These are phyloP conservation scores for Lethocerus indicus DNA, from an alignment of 1,140 invertebrate species.

Conservation along the genomic window DNA sequence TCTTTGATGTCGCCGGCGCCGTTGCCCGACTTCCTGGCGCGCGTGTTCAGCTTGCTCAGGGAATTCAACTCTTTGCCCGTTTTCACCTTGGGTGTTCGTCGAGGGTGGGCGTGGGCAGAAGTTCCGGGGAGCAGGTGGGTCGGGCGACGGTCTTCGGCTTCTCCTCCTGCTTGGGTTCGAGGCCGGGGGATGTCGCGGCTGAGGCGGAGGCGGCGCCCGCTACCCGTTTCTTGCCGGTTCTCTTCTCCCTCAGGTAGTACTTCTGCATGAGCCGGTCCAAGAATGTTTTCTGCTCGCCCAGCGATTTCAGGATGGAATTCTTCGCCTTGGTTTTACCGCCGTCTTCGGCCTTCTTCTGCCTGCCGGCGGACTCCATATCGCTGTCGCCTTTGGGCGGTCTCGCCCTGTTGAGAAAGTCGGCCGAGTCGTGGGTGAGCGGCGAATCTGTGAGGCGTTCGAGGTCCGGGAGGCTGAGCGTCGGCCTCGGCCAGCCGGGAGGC, in stretches of 20 bases:
- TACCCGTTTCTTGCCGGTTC: no score
- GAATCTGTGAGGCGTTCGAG: conserved; percentile 46
- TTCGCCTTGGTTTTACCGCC: conserved; percentile 24
- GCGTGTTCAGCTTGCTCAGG: no score
- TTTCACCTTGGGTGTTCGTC: background rate
- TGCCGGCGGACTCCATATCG: background rate
- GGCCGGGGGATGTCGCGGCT: no score
- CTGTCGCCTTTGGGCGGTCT: background rate
- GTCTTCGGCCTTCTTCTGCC: conserved; percentile 30
- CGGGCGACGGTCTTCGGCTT: no score
- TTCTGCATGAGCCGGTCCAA: conserved; percentile 28
- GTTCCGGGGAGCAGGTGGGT: conserved; percentile 4
- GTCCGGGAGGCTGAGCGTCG: conserved; percentile 57
- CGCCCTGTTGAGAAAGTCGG: conserved; percentile 27
- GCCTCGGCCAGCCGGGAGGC: conserved; percentile 20
- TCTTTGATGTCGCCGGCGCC: conserved; percentile 30
- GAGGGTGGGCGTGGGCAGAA: background rate
- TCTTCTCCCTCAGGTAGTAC: conserved; percentile 9
- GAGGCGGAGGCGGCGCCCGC: no score
- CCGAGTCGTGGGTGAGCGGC: conserved; percentile 39
- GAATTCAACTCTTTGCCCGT: conserved; percentile 19
- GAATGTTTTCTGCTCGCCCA: conserved; percentile 28
- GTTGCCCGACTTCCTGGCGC: no score
- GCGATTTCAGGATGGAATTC: conserved; percentile 25
- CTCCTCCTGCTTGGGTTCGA: no score